phyloP scores from a whole-genome alignment of 2,797 vertebrate species.

The Emys orbicularis region DNA sequence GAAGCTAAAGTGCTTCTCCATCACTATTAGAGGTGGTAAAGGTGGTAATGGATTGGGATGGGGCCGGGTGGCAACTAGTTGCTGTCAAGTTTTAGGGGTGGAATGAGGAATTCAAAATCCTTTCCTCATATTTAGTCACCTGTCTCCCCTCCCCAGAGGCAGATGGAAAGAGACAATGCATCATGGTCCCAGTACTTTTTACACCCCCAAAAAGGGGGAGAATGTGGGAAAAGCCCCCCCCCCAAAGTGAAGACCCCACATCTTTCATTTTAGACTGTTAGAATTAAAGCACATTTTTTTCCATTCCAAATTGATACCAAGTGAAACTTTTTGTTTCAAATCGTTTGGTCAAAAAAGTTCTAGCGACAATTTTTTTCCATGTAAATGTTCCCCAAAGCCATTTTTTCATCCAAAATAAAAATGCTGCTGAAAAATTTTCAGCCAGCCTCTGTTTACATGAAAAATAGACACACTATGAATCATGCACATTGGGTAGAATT shows the following conservation, averaged over 20 bases:
- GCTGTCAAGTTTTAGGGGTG: neutral
- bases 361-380: neutral
- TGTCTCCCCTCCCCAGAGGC: neutral
- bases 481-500: neutral
- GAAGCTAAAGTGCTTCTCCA: neutral
- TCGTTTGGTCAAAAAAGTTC: neutral
- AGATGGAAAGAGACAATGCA: neutral
- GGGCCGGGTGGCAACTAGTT: neutral
- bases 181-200: neutral
- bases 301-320: neutral
- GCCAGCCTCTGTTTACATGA: neutral
- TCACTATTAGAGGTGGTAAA: neutral
- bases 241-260: no score
- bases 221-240: no score
- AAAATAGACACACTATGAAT: neutral
- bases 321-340: neutral
- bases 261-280: neutral
- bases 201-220: no score
- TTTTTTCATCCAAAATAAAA: neutral
- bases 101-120: neutral
- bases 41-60: neutral
- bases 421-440: neutral
- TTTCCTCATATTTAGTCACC: neutral
- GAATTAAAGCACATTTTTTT: neutral
- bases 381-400: neutral